phyloP scores from a whole-genome alignment of 2,888 invertebrate genomes.

The Nomada flava region DNA sequence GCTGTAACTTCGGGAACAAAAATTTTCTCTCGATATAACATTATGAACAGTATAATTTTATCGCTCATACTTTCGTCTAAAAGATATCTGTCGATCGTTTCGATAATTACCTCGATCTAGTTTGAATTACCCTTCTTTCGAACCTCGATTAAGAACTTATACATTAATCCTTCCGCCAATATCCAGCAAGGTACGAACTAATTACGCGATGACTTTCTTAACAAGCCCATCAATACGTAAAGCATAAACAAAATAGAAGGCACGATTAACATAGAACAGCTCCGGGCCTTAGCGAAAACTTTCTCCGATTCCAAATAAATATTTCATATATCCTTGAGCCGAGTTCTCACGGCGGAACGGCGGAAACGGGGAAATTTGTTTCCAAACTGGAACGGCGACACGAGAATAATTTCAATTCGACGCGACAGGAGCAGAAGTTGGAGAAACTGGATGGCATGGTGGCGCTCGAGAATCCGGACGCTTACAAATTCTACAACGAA shows the following conservation, averaged over 20 bases:
- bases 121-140: background rate
- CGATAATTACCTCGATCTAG: background rate
- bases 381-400: constrained; percentile 1
- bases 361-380: background rate
- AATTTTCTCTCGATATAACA: too few relatives aligned
- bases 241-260: constrained; percentile 9
- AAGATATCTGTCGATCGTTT: background rate
- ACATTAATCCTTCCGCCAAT: too few relatives aligned
- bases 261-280: background rate
- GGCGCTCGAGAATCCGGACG: constrained; percentile 74
- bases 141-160: background rate
- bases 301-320: constrained; percentile 27
- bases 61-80: background rate
- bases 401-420: constrained; percentile 16
- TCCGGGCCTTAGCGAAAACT: too few relatives aligned
- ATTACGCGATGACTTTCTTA: too few relatives aligned
- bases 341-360: background rate
- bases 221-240: background rate
- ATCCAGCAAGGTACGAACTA: too few relatives aligned
- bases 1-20: too few relatives aligned
- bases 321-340: constrained; percentile 27
- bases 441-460: constrained; percentile 81
- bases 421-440: constrained; percentile 80
- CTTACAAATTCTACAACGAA: constrained; percentile 79
- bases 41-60: too few relatives aligned